Evolutionary conservation across 2,113 vertebrate species (phyloP).

Genomic region (Caracal caracal): DNA sequence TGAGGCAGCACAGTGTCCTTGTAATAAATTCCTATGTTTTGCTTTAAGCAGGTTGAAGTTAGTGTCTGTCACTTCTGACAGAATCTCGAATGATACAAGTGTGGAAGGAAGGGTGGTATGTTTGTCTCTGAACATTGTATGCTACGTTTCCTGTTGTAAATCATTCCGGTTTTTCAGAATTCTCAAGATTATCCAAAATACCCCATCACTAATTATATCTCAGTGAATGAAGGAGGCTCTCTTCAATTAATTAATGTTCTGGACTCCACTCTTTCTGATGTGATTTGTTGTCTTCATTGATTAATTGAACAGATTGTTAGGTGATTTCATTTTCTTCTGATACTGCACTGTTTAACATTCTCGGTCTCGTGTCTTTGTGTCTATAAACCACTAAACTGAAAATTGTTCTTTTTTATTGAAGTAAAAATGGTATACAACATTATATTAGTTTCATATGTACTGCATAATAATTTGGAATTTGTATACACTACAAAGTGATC

Average conservation of each 20-base stretch:
- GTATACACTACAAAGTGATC: not conserved
- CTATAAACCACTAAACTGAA: not conserved
- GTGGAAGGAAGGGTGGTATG: not conserved
- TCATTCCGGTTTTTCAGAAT: not conserved
- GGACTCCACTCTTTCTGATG: not conserved
- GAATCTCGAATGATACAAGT: not conserved
- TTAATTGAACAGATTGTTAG: not conserved
- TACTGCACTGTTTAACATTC: not conserved
- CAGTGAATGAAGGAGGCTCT: not conserved
- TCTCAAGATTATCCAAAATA: not conserved
- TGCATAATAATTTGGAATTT: not conserved
- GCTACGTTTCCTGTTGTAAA: not conserved
- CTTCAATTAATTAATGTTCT: not conserved
- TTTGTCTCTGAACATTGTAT: not conserved
- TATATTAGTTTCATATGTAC: not conserved
- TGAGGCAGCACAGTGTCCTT: not conserved
- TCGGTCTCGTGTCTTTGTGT: not conserved
- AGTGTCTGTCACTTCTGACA: not conserved
- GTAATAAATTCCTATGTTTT: not conserved
- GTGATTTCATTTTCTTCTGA: conserved; percentile 32
- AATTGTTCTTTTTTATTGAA: not conserved
- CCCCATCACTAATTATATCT: not conserved
- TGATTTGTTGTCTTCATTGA: not conserved
- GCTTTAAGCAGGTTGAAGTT: not conserved
- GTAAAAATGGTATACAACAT: not conserved